These are phyloP conservation scores for Brevipalpus yothersi DNA, from an alignment of 1,140 invertebrate species.

Conservation along the genomic window DNA sequence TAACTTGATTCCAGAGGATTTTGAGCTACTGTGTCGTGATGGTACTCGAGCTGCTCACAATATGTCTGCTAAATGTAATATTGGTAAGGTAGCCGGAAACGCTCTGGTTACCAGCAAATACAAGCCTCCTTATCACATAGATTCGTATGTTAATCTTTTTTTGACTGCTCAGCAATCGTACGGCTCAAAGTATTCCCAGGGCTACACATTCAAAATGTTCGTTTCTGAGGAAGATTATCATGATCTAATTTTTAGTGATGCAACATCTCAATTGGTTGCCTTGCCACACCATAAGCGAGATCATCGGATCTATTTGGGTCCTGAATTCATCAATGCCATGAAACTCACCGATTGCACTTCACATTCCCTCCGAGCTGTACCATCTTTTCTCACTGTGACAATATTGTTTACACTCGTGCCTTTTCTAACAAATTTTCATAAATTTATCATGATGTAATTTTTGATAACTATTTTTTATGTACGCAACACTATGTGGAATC, in stretches of 20 bases:
- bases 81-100: slow-evolving; percentile 71
- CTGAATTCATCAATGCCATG: slow-evolving; percentile 45
- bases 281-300: slow-evolving; percentile 33
- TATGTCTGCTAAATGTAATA: slow-evolving; percentile 35
- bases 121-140: slow-evolving; percentile 45
- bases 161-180: slow-evolving; percentile 74
- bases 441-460: no score
- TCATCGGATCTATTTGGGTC: slow-evolving; percentile 39
- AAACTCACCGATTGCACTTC: slow-evolving; percentile 40
- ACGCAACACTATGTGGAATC: no score
- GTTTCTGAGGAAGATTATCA: slow-evolving; percentile 46
- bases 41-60: slow-evolving; percentile 30
- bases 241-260: slow-evolving; percentile 77
- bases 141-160: slow-evolving; percentile 60
- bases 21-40: slow-evolving; percentile 76
- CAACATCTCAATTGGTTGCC: slow-evolving; percentile 46
- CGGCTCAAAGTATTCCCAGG: slow-evolving; percentile 51
- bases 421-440: no score
- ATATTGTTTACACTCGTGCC: no score
- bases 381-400: background rate
- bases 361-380: background rate
- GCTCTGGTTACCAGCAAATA: slow-evolving; percentile 64
- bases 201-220: slow-evolving; percentile 67
- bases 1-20: slow-evolving; percentile 68
- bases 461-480: no score